Conservation (phyloP, 2,797 vertebrate genomes). For the Pipistrellus pygmaeus region DNA sequence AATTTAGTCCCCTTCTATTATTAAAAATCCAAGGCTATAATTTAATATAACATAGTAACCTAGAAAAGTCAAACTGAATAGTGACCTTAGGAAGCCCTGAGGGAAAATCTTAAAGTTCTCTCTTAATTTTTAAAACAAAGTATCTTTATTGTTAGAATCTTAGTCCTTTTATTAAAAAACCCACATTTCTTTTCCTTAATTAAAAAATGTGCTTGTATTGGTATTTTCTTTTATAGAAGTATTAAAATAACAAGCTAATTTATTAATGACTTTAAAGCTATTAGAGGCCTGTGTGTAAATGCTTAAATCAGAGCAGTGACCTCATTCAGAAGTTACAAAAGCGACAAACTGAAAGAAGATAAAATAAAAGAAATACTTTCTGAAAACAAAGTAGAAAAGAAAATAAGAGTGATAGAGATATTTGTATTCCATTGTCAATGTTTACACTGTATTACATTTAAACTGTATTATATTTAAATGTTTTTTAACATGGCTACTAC, state of each 20-base stretch:
- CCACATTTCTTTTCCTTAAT: background rate
- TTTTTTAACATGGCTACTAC: slow-evolving; percentile 71
- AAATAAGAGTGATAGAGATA: background rate
- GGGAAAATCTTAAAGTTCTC: slow-evolving; percentile 11
- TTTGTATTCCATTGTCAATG: background rate
- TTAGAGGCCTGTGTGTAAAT: slow-evolving; percentile 45
- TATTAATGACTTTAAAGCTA: slow-evolving; percentile 55
- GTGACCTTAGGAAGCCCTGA: slow-evolving; percentile 25
- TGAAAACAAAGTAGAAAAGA: slow-evolving; percentile 50
- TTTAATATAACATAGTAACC: slow-evolving; percentile 61
- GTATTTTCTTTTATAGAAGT: slow-evolving; percentile 41
- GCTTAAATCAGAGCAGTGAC: slow-evolving; percentile 67
- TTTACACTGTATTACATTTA: slow-evolving; percentile 51
- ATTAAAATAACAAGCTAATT: slow-evolving; percentile 59
- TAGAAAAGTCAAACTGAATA: slow-evolving; percentile 54
- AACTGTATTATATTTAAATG: slow-evolving; percentile 30
- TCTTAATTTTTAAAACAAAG: slow-evolving; percentile 37
- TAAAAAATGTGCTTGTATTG: slow-evolving; percentile 38
- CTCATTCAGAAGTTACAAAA: slow-evolving; percentile 67
- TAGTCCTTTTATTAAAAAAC: slow-evolving; percentile 23
- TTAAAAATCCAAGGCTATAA: slow-evolving; percentile 13
- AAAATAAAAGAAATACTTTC: slow-evolving; percentile 46
- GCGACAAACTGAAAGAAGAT: slow-evolving; percentile 36
- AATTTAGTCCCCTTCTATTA: slow-evolving; percentile 5
- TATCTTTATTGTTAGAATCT: slow-evolving; percentile 39